These are phyloP conservation scores for Carapus acus DNA, from an alignment of 2,797 vertebrate genomes.

Conservation along the genomic window DNA sequence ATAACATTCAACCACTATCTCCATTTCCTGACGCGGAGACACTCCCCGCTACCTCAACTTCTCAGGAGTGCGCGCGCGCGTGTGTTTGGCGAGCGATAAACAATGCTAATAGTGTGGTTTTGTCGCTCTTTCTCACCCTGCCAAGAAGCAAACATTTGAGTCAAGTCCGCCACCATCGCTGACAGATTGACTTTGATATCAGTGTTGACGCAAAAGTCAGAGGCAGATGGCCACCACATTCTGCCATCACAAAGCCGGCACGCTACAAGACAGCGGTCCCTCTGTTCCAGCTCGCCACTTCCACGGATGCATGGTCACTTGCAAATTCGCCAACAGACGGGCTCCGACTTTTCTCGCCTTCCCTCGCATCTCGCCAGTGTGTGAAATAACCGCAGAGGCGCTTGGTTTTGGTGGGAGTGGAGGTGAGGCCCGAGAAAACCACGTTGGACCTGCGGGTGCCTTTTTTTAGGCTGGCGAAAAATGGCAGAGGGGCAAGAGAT, in stretches of 20 bases:
- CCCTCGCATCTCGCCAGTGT: conserved; percentile 7
- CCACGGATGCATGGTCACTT: conserved; percentile 7
- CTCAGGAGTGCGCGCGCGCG: conserved; percentile 47
- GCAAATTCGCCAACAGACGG: conserved; percentile 22
- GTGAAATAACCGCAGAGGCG: conserved; percentile 21
- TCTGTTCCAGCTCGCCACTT: neutral
- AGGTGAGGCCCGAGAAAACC: conserved; percentile 11
- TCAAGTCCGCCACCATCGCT: conserved; percentile 9
- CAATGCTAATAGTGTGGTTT: conserved; percentile 20
- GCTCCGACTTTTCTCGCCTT: neutral
- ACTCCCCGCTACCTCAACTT: conserved; percentile 61
- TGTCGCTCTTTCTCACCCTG: conserved; percentile 6
- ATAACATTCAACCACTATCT: conserved; percentile 11
- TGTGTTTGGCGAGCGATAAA: conserved; percentile 28
- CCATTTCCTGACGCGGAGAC: conserved; percentile 66
- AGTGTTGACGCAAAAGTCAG: conserved; percentile 40
- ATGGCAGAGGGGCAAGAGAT: conserved; percentile 22
- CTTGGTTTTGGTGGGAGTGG: conserved; percentile 19
- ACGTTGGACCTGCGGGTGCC: conserved; percentile 31
- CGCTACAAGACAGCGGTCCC: conserved; percentile 5
- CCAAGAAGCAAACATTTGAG: conserved; percentile 2
- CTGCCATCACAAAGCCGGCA: conserved; percentile 29
- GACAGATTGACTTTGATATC: conserved; percentile 33
- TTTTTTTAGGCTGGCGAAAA: conserved; percentile 39
- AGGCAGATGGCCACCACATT: conserved; percentile 37